Percentiles rank a stretch among this genome's conserved stretches.
phyloP scores from a whole-genome alignment of 2,888 invertebrate species.

The Microctonus brassicae region DNA sequence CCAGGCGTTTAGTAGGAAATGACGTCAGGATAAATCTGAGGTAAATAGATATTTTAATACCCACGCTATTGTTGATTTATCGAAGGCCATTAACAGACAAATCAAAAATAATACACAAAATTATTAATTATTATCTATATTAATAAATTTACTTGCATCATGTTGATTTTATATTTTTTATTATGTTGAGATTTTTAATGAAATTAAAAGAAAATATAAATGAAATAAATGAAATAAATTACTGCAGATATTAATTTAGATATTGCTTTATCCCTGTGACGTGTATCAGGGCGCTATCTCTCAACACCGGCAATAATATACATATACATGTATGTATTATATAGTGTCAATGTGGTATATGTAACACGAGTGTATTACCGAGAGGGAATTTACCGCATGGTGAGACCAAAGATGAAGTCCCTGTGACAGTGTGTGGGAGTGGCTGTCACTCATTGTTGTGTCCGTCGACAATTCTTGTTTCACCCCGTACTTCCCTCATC shows the following conservation, averaged over 20 bases:
- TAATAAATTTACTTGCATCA: background rate
- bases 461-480: conserved; percentile 38
- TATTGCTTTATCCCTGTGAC: background rate
- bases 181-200: background rate
- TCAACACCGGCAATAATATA: conserved; percentile 4
- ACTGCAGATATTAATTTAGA: conserved; percentile 11
- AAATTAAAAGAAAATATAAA: background rate
- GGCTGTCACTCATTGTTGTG: conserved; percentile 67
- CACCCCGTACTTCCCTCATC: conserved; percentile 2
- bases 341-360: background rate
- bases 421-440: conserved; percentile 68
- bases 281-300: background rate
- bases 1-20: conserved; percentile 63
- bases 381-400: background rate
- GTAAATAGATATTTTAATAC: conserved; percentile 27
- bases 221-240: background rate
- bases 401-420: conserved; percentile 32
- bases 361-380: background rate
- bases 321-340: too few relatives aligned
- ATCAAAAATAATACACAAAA: background rate
- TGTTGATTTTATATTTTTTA: background rate
- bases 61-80: background rate
- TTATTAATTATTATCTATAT: background rate
- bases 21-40: conserved; percentile 48
- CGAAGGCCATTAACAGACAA: conserved; percentile 10